Conservation (phyloP, 2,888 invertebrate species). For the Drosophila infuscata region DNA sequence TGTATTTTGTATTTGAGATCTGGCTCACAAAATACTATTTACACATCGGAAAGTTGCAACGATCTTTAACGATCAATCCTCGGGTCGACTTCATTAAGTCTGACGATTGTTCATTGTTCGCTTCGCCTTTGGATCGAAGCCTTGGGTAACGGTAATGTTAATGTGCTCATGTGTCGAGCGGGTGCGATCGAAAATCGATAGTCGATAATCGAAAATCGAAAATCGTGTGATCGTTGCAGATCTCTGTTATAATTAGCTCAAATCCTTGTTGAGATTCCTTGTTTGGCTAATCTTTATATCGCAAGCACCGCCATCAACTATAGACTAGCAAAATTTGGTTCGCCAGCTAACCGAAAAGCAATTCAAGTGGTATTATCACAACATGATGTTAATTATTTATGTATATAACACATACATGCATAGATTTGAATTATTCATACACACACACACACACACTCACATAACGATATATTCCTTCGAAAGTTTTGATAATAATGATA, state of each 20-base stretch:
- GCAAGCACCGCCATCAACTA: conserved; percentile 23
- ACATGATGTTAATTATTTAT: conserved; percentile 37
- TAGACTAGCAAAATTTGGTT: conserved; percentile 25
- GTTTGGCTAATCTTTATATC: neutral
- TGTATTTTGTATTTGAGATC: conserved; percentile 30
- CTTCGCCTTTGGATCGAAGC: neutral
- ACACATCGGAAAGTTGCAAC: neutral
- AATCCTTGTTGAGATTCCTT: conserved; percentile 4
- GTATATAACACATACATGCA: conserved; percentile 10
- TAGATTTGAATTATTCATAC: conserved; percentile 17
- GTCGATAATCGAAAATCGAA: neutral
- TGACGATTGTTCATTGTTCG: too few relatives aligned
- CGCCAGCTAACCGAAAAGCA: conserved; percentile 61
- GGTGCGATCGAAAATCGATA: neutral
- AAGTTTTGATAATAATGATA: conserved; percentile 22
- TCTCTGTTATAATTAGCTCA: conserved; percentile 18
- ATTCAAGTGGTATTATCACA: conserved; percentile 75
- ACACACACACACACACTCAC: conserved; percentile 2
- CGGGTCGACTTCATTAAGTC: neutral
- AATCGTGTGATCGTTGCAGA: neutral
- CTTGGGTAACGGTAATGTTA: neutral
- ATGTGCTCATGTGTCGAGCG: neutral
- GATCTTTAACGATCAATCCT: neutral
- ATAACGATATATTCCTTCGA: conserved; percentile 24
- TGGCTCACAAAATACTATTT: conserved; percentile 12